Evolutionary conservation across 2,113 vertebrate species (phyloP).

Genomic region (Haemorhous mexicanus): DNA sequence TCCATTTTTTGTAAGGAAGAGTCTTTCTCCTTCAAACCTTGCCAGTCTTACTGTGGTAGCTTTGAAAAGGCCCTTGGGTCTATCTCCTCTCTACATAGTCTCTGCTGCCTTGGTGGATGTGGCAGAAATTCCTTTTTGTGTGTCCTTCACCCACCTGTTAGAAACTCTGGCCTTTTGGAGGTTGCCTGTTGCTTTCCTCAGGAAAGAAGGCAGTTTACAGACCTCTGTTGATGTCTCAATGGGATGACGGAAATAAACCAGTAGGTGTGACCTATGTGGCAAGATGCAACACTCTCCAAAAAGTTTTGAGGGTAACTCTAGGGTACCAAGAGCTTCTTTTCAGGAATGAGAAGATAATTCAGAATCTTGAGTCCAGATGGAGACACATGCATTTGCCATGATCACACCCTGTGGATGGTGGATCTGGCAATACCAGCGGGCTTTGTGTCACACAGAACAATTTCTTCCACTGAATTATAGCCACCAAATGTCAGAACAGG

Average conservation of each 20-base stretch:
- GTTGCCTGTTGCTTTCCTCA: neutral
- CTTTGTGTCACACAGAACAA: neutral
- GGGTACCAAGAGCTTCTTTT: neutral
- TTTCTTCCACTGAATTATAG: neutral
- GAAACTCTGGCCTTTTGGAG: neutral
- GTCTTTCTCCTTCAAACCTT: neutral
- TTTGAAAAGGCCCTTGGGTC: neutral
- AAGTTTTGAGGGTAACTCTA: neutral
- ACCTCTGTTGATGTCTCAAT: neutral
- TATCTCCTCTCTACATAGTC: neutral
- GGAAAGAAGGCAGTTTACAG: neutral
- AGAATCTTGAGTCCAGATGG: neutral
- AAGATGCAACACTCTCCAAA: neutral
- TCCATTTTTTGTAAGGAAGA: neutral
- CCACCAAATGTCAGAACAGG: neutral
- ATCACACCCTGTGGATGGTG: neutral
- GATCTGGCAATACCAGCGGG: neutral
- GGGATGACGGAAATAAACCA: neutral
- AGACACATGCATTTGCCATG: neutral
- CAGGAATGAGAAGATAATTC: neutral
- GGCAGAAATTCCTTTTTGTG: neutral
- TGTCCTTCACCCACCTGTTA: neutral
- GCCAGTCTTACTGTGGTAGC: neutral
- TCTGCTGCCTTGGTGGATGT: neutral
- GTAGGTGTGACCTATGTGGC: rapidly evolving